These are phyloP conservation scores for Trichonephila clavipes DNA, from an alignment of 1,140 invertebrate species.

Conservation along the genomic window DNA sequence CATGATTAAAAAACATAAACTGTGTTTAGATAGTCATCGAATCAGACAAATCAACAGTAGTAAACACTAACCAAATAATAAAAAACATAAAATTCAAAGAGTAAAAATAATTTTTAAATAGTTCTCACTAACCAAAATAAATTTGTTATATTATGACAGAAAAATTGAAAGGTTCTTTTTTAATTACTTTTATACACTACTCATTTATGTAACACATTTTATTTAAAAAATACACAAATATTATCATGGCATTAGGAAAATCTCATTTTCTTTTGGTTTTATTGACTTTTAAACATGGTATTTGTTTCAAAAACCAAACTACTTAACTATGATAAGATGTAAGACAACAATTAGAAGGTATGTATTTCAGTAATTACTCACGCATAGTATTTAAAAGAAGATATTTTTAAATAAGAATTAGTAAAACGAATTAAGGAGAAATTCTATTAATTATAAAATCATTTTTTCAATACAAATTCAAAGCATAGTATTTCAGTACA, in stretches of 20 bases:
- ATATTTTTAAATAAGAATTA: too few species aligned
- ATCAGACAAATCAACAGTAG: too few species aligned
- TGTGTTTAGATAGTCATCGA: too few species aligned
- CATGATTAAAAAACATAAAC: too few species aligned
- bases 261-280: not conserved
- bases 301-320: not conserved
- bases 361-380: not conserved
- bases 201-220: not conserved
- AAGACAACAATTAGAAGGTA: conserved; percentile 64
- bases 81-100: too few species aligned
- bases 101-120: too few species aligned
- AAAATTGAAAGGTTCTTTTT: not conserved
- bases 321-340: conserved; percentile 26
- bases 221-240: not conserved
- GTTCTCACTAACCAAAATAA: not conserved
- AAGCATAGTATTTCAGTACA: too few species aligned
- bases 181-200: not conserved
- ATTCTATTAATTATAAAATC: too few species aligned
- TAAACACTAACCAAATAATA: too few species aligned
- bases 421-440: too few species aligned
- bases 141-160: not conserved
- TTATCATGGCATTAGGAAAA: not conserved
- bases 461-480: too few species aligned
- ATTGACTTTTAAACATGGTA: too few species aligned
- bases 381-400: not conserved